Evolutionary conservation across 2,113 vertebrate species (phyloP).

Genomic region (Neofelis nebulosa): DNA sequence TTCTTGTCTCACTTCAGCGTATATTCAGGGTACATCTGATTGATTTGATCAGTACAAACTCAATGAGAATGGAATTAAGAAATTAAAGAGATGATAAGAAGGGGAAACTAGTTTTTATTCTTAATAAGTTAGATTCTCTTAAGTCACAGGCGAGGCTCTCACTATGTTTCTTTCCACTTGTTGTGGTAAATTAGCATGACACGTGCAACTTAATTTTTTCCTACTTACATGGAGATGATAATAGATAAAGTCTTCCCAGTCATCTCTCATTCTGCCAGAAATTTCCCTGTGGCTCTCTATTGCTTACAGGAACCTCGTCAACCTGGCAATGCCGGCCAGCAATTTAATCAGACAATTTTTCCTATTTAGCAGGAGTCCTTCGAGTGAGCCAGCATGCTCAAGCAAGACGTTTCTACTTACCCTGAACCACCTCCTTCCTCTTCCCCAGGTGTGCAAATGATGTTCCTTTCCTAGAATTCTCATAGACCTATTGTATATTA

Average conservation of each 20-base stretch:
- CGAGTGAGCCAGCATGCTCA: not conserved
- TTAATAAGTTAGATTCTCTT: not conserved
- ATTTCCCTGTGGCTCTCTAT: not conserved
- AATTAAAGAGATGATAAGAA: not conserved
- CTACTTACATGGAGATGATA: not conserved
- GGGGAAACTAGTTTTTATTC: not conserved
- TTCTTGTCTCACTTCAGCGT: not conserved
- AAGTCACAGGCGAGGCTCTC: not conserved
- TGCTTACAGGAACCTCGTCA: not conserved
- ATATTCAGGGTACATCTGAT: not conserved
- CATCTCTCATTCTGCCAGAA: not conserved
- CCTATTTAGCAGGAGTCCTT: not conserved
- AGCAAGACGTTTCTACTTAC: too few species aligned
- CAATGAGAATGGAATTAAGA: not conserved
- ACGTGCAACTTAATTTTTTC: not conserved
- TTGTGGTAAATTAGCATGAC: not conserved
- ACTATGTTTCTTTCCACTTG: not conserved
- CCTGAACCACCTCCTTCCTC: not conserved
- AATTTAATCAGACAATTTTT: not conserved
- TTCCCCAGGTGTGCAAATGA: not conserved
- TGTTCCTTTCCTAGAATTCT: not conserved
- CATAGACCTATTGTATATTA: not conserved
- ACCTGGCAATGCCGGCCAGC: not conserved
- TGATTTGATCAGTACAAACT: not conserved
- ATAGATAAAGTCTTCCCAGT: not conserved